Evolutionary conservation across 2,113 vertebrate species (phyloP), one percentile per base, ranked within the genome.

Genomic region (Pituophis catenifer): DNA sequence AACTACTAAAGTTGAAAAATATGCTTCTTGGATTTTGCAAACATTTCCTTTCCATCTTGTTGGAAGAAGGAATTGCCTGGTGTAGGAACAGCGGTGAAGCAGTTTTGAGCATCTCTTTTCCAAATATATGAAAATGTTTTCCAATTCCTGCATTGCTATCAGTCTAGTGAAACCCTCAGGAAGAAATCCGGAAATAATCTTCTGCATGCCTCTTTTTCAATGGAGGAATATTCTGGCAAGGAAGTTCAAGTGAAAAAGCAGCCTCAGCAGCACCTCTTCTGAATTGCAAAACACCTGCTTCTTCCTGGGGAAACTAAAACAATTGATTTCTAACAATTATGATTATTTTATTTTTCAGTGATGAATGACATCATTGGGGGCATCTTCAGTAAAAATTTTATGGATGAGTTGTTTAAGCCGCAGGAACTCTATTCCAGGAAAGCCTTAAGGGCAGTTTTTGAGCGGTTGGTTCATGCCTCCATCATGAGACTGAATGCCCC

Each of bases 401-500:
- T 99, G 96, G 99, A 99, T 70, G 99, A 99, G 96, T 96, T 99
- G 95, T 99, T 99, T 97, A 99, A 99, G 92, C 99, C 99, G 0
- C 99, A 99, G 96, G 99, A 99, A 44, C 98, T 99, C 29, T 99
- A 99, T 65, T 99, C 99, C 95, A 99, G 99, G 97, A 99, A 99
- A 94, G 99, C 99, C 1, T 97, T 99, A 94, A 97, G 99, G 92
- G 99, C 99, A 0, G 97, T 99, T 89, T 99, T 99, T 0, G 99
- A 99, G 97, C 98, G 99, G 58, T 98, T 99, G 55, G 99, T 99
- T 50, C 99, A 99, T 0, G 98, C 99, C 8, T 99, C 99, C 8
- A 99, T 99, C 88, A 99, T 99, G 99, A 98, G 99, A 88, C 98
- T 99, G 87, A 99, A 99, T 96, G 99, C 99, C 96, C 99, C 99